Conservation (phyloP, 2,113 vertebrate species). For the Colaptes auratus region DNA sequence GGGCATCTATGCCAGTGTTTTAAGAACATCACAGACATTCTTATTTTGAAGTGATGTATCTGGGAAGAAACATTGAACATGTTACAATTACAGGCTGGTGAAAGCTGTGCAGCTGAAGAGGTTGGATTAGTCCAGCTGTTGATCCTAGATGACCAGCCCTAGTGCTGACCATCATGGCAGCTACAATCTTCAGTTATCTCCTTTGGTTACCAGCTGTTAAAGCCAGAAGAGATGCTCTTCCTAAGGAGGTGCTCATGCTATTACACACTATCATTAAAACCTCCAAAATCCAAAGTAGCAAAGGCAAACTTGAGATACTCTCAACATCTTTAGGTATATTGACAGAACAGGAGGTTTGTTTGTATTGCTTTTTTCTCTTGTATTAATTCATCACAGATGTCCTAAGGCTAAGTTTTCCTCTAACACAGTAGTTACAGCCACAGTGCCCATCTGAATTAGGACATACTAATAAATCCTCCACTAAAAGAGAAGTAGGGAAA, state of each 20-base stretch:
- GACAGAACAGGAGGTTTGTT: neutral
- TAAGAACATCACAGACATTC: neutral
- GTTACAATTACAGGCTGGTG: neutral
- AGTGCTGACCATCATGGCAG: fast-evolving
- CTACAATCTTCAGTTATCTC: neutral
- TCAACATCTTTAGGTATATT: neutral
- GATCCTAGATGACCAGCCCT: neutral
- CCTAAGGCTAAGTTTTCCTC: neutral
- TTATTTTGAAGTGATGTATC: neutral
- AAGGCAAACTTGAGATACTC: neutral
- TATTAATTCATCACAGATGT: neutral
- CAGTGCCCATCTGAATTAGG: neutral
- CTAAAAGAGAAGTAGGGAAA: neutral
- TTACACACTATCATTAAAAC: neutral
- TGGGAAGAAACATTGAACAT: neutral
- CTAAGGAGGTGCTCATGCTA: neutral
- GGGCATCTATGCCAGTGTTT: neutral
- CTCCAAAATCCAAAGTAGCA: fast-evolving
- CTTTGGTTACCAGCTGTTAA: neutral
- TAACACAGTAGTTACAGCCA: neutral
- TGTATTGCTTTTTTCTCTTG: neutral
- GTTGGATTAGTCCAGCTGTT: neutral
- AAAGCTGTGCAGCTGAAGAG: neutral
- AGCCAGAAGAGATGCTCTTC: neutral
- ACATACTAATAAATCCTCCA: neutral